A percentile compares a stretch with the other conserved stretches of the same genome.
Conservation (phyloP, 1,140 invertebrate species). For the Scaptomyza montana region DNA sequence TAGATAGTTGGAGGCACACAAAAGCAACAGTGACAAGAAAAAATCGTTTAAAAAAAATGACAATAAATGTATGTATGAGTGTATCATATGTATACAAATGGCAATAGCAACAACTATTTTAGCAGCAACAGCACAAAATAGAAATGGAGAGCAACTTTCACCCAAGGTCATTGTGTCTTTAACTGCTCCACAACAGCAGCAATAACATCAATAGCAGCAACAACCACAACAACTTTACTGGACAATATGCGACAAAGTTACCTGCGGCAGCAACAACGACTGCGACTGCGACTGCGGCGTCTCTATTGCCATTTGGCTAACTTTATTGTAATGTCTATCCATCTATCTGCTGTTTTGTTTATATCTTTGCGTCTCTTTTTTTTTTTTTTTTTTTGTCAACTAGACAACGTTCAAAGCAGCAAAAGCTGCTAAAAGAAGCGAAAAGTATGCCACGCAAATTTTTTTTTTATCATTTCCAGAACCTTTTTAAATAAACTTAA, state of each 20-base stretch:
- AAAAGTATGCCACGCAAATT: constrained; percentile 20
- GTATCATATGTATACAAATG: constrained; percentile 39
- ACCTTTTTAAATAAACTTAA: neutral
- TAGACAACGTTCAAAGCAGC: neutral
- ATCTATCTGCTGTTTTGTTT: neutral
- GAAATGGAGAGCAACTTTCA: constrained; percentile 83
- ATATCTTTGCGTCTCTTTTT: neutral
- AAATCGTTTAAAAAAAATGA: constrained; percentile 68
- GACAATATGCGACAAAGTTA: constrained; percentile 51
- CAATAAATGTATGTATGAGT: constrained; percentile 42
- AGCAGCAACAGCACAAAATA: constrained; percentile 64
- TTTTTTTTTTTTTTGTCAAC: constrained; percentile 34
- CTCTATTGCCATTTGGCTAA: constrained; percentile 29
- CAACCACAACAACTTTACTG: constrained; percentile 21
- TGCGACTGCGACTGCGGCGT: constrained; percentile 22
- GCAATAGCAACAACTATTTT: constrained; percentile 34
- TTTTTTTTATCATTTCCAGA: constrained; percentile 1
- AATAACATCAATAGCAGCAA: constrained; percentile 17
- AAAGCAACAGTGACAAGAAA: constrained; percentile 48
- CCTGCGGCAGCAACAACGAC: constrained; percentile 35
- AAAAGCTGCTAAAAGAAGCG: neutral
- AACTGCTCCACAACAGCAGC: constrained; percentile 62
- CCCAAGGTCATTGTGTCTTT: constrained; percentile 83
- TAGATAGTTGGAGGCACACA: constrained; percentile 8
- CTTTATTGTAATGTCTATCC: constrained; percentile 33